Conservation (phyloP, 2,797 vertebrate species). For the Amblyraja radiata region DNA sequence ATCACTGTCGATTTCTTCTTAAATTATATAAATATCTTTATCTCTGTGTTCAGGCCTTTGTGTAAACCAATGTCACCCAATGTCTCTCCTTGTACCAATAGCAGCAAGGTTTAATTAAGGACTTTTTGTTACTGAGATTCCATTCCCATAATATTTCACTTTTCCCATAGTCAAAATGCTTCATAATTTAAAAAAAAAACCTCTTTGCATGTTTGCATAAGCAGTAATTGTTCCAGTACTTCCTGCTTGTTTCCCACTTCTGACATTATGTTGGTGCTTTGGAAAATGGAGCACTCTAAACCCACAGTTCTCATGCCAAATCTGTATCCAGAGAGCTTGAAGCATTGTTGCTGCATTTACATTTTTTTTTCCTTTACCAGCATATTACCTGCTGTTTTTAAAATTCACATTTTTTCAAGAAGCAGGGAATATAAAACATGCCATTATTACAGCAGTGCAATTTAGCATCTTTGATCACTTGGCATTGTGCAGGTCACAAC, state of each 20-base stretch:
- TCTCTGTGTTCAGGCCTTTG: neutral
- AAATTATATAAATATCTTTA: neutral
- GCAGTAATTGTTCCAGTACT: neutral
- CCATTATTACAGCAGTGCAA: neutral
- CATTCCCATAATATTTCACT: neutral
- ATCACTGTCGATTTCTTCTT: neutral
- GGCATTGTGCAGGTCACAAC: neutral
- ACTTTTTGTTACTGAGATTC: neutral
- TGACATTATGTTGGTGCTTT: neutral
- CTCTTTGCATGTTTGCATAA: neutral
- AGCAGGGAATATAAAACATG: neutral
- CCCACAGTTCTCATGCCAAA: neutral
- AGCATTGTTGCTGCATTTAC: neutral
- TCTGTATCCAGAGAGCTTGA: neutral
- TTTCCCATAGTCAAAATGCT: neutral
- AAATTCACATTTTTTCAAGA: neutral
- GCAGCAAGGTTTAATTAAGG: neutral
- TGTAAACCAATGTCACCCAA: neutral
- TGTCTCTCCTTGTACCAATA: neutral
- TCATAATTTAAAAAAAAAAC: neutral
- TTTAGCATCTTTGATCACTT: slow-evolving; percentile 8
- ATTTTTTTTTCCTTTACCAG: neutral
- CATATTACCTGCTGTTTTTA: neutral
- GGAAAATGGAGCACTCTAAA: neutral
- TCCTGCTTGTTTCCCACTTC: neutral